Evolutionary conservation across 2,888 invertebrate genomes (phyloP).

Genomic region (Drosophila borealis): DNA sequence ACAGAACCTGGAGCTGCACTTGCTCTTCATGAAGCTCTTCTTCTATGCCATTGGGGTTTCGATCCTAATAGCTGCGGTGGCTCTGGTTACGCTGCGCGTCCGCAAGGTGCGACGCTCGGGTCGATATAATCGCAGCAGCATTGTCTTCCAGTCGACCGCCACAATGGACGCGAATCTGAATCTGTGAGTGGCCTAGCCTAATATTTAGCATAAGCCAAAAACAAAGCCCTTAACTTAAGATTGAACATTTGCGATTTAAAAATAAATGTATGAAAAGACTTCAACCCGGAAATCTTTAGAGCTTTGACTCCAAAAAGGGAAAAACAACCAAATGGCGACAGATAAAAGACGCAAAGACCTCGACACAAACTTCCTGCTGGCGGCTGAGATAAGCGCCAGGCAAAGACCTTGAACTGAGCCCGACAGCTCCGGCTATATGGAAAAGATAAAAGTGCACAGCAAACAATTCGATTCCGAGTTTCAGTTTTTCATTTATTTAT

Average conservation of each 20-base stretch:
- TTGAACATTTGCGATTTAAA: background rate
- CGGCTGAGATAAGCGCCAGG: conserved; percentile 34
- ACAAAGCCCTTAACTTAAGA: background rate
- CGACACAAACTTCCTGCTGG: conserved; percentile 42
- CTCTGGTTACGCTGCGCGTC: conserved; percentile 50
- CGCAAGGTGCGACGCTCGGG: conserved; percentile 67
- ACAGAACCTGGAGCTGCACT: conserved; percentile 73
- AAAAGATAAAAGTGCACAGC: conserved; percentile 23
- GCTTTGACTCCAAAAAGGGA: conserved; percentile 14
- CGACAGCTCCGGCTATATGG: background rate
- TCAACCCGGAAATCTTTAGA: conserved; percentile 31
- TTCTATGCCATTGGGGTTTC: conserved; percentile 61
- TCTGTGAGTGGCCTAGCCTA: conserved; percentile 25
- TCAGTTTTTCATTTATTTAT: conserved; percentile 24
- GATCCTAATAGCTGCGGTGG: conserved; percentile 46
- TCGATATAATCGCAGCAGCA: conserved; percentile 79
- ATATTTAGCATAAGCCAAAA: conserved; percentile 11
- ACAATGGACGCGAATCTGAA: conserved; percentile 79
- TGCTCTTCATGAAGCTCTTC: conserved; percentile 74
- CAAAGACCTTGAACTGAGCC: conserved; percentile 55
- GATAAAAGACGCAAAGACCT: conserved; percentile 7
- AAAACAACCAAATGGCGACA: conserved; percentile 29
- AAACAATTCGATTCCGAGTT: conserved; percentile 27
- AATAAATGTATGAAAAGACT: background rate
- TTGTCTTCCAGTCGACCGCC: conserved; percentile 82